Base-by-base conservation (phyloP, 2,113 vertebrate species). In the Motacilla tschutschensis region DNA sequence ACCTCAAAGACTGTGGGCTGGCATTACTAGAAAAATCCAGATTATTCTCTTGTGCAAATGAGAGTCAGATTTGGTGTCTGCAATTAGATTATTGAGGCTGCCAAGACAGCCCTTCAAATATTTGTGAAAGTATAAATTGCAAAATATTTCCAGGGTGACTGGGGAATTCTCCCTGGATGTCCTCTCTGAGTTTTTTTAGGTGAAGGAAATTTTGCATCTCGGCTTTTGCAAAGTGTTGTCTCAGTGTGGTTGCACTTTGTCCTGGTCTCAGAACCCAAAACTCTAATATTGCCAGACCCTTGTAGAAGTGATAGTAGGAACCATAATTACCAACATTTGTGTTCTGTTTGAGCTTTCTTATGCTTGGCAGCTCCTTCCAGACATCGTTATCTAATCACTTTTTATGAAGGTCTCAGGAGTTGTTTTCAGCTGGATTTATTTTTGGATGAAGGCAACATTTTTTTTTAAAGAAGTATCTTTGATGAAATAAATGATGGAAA, bases 391-490 rank as follows among this genome's bases (percentile, higher is more conserved):
- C 84, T 70, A 72, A 50, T 60, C 14, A 35, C 2, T 57, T 87
- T 62, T 79, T 78, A 17, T 79, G n/a, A 38, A 60, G 5, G 20
- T 65, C 62, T 79, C 58, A 85, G 50, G 28, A 65, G 29, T 54
- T 73, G 18, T 69, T 82, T 91, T 82, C 59, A 86, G 18, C 2
- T 13, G 46, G 47, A 58, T 79, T 84, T 86, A 65, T 58, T 79
- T 86, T 84, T 79, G 40, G n/a, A 76, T 75, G 38, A 72, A 88
- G 17, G 28, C 18, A 88, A 54, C 18, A 35, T 47, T 67, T 83
- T 84, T 84, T 83, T 76, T 83, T 74, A 78, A 46, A 90, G 50
- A 83, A 79, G 31, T 35, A 53, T 71, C 17, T 92, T 89, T 83
- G 46, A 67, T 83, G 36, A 90, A 90, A 51, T 40, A 83, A 76